Evolutionary conservation across 2,797 vertebrate genomes (phyloP).

Genomic region (Parambassis ranga): DNA sequence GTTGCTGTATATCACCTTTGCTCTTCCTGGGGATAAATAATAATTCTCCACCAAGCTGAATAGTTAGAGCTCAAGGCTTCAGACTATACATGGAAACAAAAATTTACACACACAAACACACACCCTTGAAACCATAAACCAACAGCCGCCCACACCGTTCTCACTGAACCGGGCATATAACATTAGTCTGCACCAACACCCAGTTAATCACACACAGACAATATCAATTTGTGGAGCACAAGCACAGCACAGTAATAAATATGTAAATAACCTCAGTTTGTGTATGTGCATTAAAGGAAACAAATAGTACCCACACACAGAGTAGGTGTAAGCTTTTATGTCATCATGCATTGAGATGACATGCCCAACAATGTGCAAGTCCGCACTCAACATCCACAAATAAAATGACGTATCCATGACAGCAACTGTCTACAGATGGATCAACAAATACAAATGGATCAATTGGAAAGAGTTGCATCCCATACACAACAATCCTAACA

Average conservation of each 20-base stretch:
- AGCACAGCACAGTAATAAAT: conserved; percentile 58
- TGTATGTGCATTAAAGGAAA: conserved; percentile 7
- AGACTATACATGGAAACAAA: conserved; percentile 45
- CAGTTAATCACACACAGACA: conserved; percentile 42
- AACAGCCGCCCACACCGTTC: conserved; percentile 39
- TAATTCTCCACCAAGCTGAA: conserved; percentile 48
- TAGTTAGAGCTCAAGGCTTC: conserved; percentile 38
- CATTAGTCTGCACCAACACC: conserved; percentile 35
- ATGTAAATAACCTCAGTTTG: conserved; percentile 56
- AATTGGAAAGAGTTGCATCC: conserved; percentile 24
- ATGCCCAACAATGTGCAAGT: conserved; percentile 13
- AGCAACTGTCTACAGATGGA: conserved; percentile 42
- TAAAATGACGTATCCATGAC: conserved; percentile 36
- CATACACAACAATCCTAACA: conserved; percentile 3
- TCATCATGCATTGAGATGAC: conserved; percentile 25
- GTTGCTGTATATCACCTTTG: conserved; percentile 25
- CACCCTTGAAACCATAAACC: conserved; percentile 51
- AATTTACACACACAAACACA: conserved; percentile 6
- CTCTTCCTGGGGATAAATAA: conserved; percentile 39
- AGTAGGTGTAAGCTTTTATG: conserved; percentile 32
- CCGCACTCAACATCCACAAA: conserved; percentile 13
- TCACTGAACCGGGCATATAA: conserved; percentile 40
- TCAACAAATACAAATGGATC: conserved; percentile 58
- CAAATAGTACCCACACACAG: conserved; percentile 20
- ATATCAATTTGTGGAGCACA: conserved; percentile 51